Percentiles rank a stretch among this genome's conserved stretches.
These are phyloP conservation scores for Peromyscus aztecus DNA, from an alignment of 2,797 vertebrate species.

Conservation along the genomic window DNA sequence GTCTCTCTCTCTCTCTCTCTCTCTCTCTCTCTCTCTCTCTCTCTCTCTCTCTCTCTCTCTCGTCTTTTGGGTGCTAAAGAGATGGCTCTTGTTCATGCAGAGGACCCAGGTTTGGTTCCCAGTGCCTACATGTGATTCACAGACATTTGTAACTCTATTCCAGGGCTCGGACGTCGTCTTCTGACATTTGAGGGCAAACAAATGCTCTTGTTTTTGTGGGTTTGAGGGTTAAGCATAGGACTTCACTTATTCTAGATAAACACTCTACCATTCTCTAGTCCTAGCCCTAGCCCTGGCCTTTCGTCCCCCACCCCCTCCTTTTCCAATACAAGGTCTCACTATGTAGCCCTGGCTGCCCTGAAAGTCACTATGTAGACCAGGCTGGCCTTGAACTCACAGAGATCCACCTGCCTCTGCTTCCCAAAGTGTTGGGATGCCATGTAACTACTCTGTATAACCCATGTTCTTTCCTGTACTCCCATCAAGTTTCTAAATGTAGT, in stretches of 20 bases:
- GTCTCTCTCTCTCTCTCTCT: too few species aligned
- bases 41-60: too few species aligned
- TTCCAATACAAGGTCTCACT: background rate
- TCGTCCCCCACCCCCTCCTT: too few species aligned
- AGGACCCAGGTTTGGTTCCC: background rate
- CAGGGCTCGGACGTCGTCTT: background rate
- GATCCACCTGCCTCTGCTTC: background rate
- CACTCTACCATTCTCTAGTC: background rate
- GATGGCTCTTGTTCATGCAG: background rate
- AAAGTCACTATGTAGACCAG: background rate
- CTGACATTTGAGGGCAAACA: background rate
- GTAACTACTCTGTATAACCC: background rate
- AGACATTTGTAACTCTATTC: background rate
- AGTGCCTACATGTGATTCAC: background rate
- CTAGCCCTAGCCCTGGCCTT: background rate
- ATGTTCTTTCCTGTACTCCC: background rate
- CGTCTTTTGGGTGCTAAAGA: background rate
- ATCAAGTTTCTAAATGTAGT: slow-evolving; percentile 10
- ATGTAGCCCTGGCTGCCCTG: background rate
- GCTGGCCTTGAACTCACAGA: background rate
- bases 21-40: too few species aligned
- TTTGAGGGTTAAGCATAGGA: background rate
- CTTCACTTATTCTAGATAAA: background rate
- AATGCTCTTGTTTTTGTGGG: background rate
- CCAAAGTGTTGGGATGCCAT: background rate